Base-by-base conservation (phyloP, 2,797 vertebrate species). In the Sarcophilus harrisii region DNA sequence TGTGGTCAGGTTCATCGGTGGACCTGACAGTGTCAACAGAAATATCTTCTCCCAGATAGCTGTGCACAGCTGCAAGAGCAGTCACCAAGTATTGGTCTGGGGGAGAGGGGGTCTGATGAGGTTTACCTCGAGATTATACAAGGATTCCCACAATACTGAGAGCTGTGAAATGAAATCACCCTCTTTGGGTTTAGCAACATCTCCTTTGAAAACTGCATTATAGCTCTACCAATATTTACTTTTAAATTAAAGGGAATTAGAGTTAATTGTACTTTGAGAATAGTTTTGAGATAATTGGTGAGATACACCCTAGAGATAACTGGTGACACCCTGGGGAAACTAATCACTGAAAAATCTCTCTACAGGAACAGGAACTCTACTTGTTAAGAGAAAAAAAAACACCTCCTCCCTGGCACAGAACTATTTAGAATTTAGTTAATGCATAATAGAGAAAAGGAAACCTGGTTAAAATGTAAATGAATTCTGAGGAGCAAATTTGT, bases 181-280 rank as follows among this genome's bases (percentile, higher is more conserved):
- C 38, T 49, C 73, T 87, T 87, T 49, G 27, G 73, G 9, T 87
- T 81, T 87, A 87, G 73, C 38, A 87, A 87, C 38, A 49, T 45
- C 21, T 87, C 73, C 38, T 87, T 87, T 27, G 73, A 49, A 87
- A 87, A 87, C 1, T 87, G 8, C 38, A 81, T 10, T 81, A 81
- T 2, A 45, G 18, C 73, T 45, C 73, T 81, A 28, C 38, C 38
- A 49, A 38, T 87, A 49, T 87, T 87, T 87, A 87, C 38, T 87
- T 87, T 87, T 45, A 87, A 87, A 87, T 87, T 87, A 87, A 87
- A 49, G 73, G 73, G 73, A 87, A 87, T 87, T 87, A 87, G 87
- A 87, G 73, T 87, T 87, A 87, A 87, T 87, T 45, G 73, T 87
- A 87, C 73, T 87, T 87, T 87, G 73, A 87, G 38, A 49, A 87